A percentile compares a stretch with the other conserved stretches of the same genome.
These are phyloP conservation scores for Indri indri DNA, from an alignment of 2,113 vertebrate species.

Conservation along the genomic window DNA sequence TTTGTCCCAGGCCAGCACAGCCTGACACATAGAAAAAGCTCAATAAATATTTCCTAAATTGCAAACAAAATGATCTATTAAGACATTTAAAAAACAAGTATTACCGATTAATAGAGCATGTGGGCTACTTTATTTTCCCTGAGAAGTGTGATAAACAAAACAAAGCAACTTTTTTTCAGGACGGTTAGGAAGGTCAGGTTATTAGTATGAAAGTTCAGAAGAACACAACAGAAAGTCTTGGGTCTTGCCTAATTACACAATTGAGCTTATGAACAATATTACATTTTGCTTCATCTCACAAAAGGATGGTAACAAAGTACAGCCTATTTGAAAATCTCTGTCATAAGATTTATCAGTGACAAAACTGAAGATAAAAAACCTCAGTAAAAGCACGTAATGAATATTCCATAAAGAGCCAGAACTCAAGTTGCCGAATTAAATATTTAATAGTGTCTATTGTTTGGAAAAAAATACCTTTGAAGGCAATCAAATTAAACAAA, in stretches of 20 bases:
- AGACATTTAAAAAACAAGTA: background rate
- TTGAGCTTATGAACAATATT: background rate
- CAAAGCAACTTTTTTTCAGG: background rate
- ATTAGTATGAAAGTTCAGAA: background rate
- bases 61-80: background rate
- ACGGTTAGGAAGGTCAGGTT: background rate
- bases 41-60: background rate
- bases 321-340: background rate
- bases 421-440: conserved; percentile 61
- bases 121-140: background rate
- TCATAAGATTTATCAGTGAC: conserved; percentile 49
- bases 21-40: background rate
- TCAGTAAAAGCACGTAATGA: conserved; percentile 69
- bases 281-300: background rate
- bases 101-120: background rate
- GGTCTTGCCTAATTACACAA: background rate
- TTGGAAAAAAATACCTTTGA: conserved; percentile 63
- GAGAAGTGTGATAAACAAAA: background rate
- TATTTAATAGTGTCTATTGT: conserved; percentile 70
- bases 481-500: conserved; percentile 72
- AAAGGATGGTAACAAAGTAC: conserved; percentile 1
- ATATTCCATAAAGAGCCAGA: conserved; percentile 78
- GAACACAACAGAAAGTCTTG: accelerated
- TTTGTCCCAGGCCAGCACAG: background rate
- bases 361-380: conserved; percentile 66